A percentile compares a stretch with the other conserved stretches of the same genome.
These are phyloP conservation scores for Mactromeris polynyma DNA, from an alignment of 2,888 invertebrate genomes.

Conservation along the genomic window DNA sequence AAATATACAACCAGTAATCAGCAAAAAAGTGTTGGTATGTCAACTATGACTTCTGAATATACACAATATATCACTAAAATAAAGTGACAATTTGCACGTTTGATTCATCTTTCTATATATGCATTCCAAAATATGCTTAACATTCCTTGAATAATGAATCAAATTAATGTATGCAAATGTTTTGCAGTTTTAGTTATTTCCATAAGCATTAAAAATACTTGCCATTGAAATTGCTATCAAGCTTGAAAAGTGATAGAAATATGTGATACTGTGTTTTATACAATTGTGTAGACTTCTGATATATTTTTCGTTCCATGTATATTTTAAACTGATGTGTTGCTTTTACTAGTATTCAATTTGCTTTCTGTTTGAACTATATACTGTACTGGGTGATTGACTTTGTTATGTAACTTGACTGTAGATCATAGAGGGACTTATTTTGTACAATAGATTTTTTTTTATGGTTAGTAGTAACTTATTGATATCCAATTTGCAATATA, in stretches of 20 bases:
- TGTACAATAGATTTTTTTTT: neutral
- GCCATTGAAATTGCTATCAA: neutral
- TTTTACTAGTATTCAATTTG: neutral
- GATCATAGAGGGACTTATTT: neutral
- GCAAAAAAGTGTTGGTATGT: neutral
- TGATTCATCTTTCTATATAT: neutral
- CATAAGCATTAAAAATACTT: neutral
- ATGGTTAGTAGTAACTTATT: neutral
- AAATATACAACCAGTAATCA: neutral
- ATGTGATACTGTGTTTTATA: conserved; percentile 12
- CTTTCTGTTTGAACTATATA: neutral
- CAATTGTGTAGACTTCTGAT: neutral
- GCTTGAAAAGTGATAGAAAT: neutral
- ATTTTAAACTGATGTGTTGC: conserved; percentile 9
- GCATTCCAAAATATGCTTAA: neutral
- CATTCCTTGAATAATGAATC: neutral
- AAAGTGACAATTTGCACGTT: neutral
- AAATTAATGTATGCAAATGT: neutral
- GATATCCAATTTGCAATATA: neutral
- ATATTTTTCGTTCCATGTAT: neutral
- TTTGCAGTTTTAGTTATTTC: neutral
- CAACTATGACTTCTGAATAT: neutral
- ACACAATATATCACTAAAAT: neutral
- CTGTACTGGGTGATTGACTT: neutral
- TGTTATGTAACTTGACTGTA: neutral